Evolutionary conservation across 2,888 invertebrate species (phyloP), one percentile per base, ranked within the genome.

Genomic region (Opisthograptis luteolata): DNA sequence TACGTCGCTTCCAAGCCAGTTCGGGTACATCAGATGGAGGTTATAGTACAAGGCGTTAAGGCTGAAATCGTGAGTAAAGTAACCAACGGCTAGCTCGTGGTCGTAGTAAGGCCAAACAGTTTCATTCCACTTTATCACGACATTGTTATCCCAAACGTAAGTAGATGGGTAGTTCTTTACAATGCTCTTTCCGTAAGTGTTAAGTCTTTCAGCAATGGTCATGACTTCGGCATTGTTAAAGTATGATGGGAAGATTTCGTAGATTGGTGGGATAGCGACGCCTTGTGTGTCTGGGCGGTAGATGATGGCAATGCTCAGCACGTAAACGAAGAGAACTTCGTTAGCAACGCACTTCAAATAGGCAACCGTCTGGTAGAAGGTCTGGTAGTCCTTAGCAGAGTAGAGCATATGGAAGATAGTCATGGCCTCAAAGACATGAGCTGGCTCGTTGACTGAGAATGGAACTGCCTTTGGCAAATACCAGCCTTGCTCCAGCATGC

Each of bases 51-150:
- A 92, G 14, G 92, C 68, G 76, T 94, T 95, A 37, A 95, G 83
- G 44, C 92, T 93, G 44, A 94, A 83, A 75, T 96, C 96, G 68
- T 96, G 94, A 9, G 93, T 94, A 85, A 93, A 95, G 82, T 96
- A 96, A 19, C 91, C 83, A 31, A 96, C 61, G 7, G 89, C 79
- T 45, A 92, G 88, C 54, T 94, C 94, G 1, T 91, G 81, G 68
- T 92, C 86, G 57, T 91, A 79, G 60, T 88, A 84, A 41, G 92
- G 91, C 86, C 91, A 90, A 7, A 91, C 88, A 7, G 94, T 93
- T 66, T 92, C 92, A 79, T 95, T 95, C 62, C 92, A 92, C 48
- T 89, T 87, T 46, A 94, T 92, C n/a, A 92, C 88, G 47, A 93
- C 84, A 63, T 87, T 81, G 22, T 92, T 81, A 40, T 90, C 77